A percentile compares a stretch with the other conserved stretches of the same genome.
These are phyloP conservation scores for Ptychadena robeensis DNA, from an alignment of 2,797 vertebrate genomes.

Conservation along the genomic window DNA sequence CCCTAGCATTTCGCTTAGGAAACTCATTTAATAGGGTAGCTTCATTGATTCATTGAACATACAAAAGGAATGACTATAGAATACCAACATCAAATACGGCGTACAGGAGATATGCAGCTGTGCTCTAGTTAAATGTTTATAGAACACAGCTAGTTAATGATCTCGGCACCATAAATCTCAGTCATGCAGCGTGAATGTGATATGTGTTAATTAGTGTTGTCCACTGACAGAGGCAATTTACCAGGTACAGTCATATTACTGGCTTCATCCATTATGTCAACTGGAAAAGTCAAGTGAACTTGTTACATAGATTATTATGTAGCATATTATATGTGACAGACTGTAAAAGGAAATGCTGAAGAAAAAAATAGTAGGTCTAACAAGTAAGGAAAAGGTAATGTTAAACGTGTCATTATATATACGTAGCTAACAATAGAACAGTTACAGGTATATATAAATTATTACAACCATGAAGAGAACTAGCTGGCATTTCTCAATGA, in stretches of 20 bases:
- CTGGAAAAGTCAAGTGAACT: background rate
- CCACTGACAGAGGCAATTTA: slow-evolving; percentile 26
- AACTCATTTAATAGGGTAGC: too few species aligned
- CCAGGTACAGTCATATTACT: background rate
- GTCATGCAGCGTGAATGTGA: slow-evolving; percentile 11
- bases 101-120: background rate
- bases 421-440: too few species aligned
- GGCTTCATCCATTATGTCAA: slow-evolving; percentile 15
- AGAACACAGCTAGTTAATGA: slow-evolving; percentile 26
- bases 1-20: too few species aligned
- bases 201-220: slow-evolving; percentile 32
- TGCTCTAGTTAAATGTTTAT: slow-evolving; percentile 14
- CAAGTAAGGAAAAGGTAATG: too few species aligned
- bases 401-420: too few species aligned
- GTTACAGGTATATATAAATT: too few species aligned
- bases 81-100: background rate
- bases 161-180: slow-evolving; percentile 26
- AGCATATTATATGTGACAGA: background rate
- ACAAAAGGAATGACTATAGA: background rate
- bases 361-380: too few species aligned
- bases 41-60: background rate
- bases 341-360: too few species aligned
- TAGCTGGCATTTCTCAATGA: too few species aligned
- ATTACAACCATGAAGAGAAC: too few species aligned
- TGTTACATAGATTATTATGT: background rate